Evolutionary conservation across 2,888 invertebrate genomes (phyloP), one percentile per base, ranked within the genome.

Genomic region (Magallana nippona): DNA sequence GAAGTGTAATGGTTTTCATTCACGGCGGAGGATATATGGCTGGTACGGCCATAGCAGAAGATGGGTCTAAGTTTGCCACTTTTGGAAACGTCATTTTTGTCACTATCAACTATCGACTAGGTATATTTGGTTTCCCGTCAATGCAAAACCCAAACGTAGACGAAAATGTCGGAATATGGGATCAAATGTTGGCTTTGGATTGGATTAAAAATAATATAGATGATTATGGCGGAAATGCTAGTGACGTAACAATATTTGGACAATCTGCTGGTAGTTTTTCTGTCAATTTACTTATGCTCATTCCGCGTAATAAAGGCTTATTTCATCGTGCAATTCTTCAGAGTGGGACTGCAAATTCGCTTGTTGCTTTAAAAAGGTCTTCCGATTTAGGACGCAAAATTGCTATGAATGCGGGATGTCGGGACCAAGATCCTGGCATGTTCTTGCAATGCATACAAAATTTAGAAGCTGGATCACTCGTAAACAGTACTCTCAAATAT

Each of bases 121-220:
- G 71, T 71, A 71, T 71, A 32, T 71, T 71, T 71, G 71, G 71
- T 10, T 71, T 71, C 8, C 71, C 71, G 15, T 71, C 71, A 27
- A 27, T 71, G 27, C 27, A 71, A 13, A 71, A 71, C 32, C 32
- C 27, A 15, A 32, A 27, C 15, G 71, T 27, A 0, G 71, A 11
- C 5, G 71, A 71, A 71, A 71, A 71, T 27, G 32, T 32, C 27
- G 71, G 22, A 32, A 13, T 71, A 3, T 71, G 71, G 71, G 71
- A 71, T 71, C 71, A 71, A 15, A 71, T 71, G 2, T 71, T 71
- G 17, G 71, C 71, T 32, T 71, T 71, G 71, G 15, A 71, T 1
- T 32, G 71, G 71, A 32, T 71, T 32, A 71, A 71, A 71, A 15
- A 71, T 8, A 71, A 71, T 22, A 71, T 32, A 22, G 27, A 15